These are phyloP conservation scores for Dermochelys coriacea DNA, from an alignment of 2,797 vertebrate species.

Conservation along the genomic window DNA sequence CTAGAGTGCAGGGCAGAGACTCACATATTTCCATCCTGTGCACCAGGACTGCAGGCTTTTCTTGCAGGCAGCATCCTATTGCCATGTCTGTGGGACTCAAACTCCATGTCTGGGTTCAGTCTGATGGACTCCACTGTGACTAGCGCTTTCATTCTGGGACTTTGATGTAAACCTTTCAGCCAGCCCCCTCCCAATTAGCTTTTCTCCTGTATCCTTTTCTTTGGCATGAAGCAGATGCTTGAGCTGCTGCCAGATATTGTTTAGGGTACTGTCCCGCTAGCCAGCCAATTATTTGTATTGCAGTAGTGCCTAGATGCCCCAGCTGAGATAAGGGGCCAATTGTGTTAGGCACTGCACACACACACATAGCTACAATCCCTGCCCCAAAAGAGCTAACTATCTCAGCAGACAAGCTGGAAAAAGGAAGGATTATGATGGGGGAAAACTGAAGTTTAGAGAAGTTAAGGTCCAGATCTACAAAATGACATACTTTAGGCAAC, in stretches of 20 bases:
- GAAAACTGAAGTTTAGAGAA: too few relatives aligned
- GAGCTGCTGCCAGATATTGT: not conserved
- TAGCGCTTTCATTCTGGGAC: not conserved
- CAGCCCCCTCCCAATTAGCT: not conserved
- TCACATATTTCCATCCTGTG: not conserved
- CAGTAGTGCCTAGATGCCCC: not conserved
- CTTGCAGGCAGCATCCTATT: not conserved
- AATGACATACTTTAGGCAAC: too few relatives aligned
- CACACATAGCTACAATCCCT: too few relatives aligned
- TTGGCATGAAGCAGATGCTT: not conserved
- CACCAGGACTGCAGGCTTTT: not conserved
- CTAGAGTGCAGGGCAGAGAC: not conserved
- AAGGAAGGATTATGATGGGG: too few relatives aligned
- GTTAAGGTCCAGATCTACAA: too few relatives aligned
- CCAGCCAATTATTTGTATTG: not conserved
- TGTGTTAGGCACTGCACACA: too few relatives aligned
- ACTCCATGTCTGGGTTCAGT: not conserved
- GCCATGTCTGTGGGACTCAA: not conserved
- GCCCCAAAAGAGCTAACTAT: too few relatives aligned
- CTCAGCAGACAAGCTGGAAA: too few relatives aligned
- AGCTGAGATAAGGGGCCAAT: not conserved
- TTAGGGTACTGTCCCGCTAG: not conserved
- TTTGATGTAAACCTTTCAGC: not conserved
- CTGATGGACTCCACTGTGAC: not conserved
- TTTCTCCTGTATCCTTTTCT: not conserved